phyloP scores from a whole-genome alignment of 2,113 vertebrate species.

The Saimiri boliviensis region DNA sequence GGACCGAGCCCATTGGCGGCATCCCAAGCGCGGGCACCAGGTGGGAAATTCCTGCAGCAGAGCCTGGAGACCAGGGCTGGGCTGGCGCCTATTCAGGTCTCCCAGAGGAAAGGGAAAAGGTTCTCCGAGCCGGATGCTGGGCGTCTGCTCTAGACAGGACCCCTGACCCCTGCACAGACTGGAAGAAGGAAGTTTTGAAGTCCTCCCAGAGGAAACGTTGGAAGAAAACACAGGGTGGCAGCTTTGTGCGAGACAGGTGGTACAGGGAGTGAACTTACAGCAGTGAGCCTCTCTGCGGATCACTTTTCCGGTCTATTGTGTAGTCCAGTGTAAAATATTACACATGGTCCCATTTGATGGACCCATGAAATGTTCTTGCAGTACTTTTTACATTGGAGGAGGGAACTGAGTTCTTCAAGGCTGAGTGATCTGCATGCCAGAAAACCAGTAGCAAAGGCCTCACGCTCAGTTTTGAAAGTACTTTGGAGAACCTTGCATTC shows the following conservation, averaged over 20 bases:
- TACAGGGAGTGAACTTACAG: background rate
- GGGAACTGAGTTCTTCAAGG: background rate
- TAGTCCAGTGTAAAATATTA: background rate
- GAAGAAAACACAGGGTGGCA: background rate
- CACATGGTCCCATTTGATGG: background rate
- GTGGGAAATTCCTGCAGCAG: fast-evolving
- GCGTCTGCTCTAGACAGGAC: background rate
- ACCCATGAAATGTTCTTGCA: background rate
- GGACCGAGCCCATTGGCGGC: background rate
- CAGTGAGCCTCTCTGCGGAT: background rate
- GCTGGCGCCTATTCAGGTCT: background rate
- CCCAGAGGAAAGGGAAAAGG: background rate
- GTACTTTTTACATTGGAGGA: background rate
- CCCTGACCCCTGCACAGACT: fast-evolving
- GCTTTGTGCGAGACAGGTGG: background rate
- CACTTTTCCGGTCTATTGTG: background rate
- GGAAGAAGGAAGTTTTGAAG: background rate
- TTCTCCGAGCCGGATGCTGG: too few relatives aligned
- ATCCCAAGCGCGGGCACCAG: fast-evolving
- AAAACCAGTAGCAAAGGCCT: background rate
- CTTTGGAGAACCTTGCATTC: background rate
- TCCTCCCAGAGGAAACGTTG: background rate
- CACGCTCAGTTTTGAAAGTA: background rate
- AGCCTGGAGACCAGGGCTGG: fast-evolving
- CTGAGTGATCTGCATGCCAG: background rate